These are phyloP conservation scores for Rhizomys pruinosus DNA, from an alignment of 2,113 vertebrate genomes.

Conservation along the genomic window DNA sequence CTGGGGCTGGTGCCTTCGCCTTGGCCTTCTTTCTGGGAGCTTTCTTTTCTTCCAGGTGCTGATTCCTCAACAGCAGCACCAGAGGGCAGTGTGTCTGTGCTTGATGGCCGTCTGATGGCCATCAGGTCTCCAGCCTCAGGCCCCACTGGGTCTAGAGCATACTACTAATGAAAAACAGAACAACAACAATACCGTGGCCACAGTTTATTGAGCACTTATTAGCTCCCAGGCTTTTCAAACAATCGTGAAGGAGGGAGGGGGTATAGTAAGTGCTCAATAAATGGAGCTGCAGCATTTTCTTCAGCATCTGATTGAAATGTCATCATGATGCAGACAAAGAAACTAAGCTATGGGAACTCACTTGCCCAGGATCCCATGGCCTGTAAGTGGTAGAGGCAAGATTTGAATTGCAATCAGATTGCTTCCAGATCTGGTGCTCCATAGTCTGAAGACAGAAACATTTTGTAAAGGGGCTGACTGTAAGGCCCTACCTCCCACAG, in stretches of 20 bases:
- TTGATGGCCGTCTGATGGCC: constrained; percentile 19
- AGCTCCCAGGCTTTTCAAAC: constrained; percentile 26
- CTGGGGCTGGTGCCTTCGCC: not conserved
- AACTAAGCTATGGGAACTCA: not conserved
- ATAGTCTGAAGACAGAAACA: not conserved
- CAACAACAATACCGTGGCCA: not conserved
- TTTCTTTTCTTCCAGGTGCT: constrained; percentile 25
- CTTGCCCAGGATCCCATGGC: not conserved
- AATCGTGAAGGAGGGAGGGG: not conserved
- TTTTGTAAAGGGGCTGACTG: not conserved
- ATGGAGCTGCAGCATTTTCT: not conserved
- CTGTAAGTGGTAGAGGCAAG: not conserved
- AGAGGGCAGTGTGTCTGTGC: constrained; percentile 80
- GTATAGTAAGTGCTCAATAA: constrained; percentile 43
- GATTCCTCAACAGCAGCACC: constrained; percentile 66
- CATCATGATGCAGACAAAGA: not conserved
- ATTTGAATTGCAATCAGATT: not conserved
- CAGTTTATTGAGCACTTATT: constrained; percentile 15
- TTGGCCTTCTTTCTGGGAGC: not conserved
- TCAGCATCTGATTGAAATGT: not conserved
- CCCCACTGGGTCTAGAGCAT: constrained; percentile 55
- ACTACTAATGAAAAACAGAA: constrained; percentile 22
- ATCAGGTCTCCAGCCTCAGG: not conserved
- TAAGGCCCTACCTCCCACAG: rapidly evolving
- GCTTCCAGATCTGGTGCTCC: not conserved